Conservation (phyloP, 2,888 invertebrate species). For the Achlya flavicornis region DNA sequence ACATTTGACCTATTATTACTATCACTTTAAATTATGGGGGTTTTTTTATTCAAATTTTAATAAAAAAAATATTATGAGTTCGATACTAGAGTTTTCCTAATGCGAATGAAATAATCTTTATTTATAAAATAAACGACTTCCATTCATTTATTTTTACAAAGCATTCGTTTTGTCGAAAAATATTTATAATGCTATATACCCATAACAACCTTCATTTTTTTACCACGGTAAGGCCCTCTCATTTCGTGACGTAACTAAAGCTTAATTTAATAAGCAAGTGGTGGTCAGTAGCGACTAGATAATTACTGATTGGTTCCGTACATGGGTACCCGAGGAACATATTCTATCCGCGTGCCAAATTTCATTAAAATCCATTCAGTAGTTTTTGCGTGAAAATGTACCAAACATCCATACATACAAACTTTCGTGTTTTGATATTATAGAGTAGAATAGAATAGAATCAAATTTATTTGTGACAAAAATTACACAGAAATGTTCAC, state of each 20-base stretch:
- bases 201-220: slow-evolving; percentile 19
- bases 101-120: neutral
- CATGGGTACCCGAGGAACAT: too few species aligned
- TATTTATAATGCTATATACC: neutral
- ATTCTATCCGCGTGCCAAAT: too few species aligned
- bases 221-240: slow-evolving; percentile 22
- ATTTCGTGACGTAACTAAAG: slow-evolving; percentile 29
- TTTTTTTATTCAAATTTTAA: neutral
- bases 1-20: too few species aligned
- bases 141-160: neutral
- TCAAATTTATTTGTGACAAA: too few species aligned
- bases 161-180: neutral
- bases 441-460: too few species aligned
- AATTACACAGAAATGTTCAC: too few species aligned
- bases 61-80: neutral
- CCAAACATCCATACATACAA: too few species aligned
- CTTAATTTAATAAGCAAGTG: slow-evolving; percentile 34
- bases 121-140: neutral
- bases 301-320: slow-evolving; percentile 14
- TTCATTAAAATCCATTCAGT: too few species aligned
- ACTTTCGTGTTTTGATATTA: too few species aligned
- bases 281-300: slow-evolving; percentile 12
- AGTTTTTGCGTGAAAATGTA: too few species aligned
- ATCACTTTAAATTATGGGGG: too few species aligned
- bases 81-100: neutral